Evolutionary conservation across 2,113 vertebrate genomes (phyloP).

Genomic region (Rhinolophus sinicus): DNA sequence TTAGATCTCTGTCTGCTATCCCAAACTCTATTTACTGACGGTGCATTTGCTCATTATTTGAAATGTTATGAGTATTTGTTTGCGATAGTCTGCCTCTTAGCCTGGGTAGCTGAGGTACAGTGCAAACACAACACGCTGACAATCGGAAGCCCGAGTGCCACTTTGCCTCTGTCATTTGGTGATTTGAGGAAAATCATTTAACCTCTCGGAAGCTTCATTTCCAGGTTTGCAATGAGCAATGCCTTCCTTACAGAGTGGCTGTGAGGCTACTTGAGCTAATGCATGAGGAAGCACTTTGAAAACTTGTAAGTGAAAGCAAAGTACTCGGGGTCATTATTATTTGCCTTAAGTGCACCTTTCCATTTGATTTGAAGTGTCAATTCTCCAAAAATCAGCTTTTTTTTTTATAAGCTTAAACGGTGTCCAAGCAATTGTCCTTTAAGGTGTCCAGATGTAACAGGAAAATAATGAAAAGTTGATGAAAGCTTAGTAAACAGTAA

Average conservation of each 20-base stretch:
- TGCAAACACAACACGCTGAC: background rate
- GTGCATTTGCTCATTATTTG: background rate
- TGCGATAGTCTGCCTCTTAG: background rate
- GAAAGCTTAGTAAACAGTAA: background rate
- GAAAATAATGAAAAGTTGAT: background rate
- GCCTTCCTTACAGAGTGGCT: background rate
- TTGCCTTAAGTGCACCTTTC: background rate
- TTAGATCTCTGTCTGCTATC: background rate
- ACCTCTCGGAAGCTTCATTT: background rate
- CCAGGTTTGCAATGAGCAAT: background rate
- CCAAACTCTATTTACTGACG: background rate
- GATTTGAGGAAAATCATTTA: background rate
- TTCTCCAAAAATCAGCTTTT: background rate
- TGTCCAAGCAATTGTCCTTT: background rate
- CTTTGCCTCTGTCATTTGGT: background rate
- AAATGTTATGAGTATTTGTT: background rate
- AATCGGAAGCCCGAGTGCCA: background rate
- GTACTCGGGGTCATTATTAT: background rate
- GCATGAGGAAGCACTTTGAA: background rate
- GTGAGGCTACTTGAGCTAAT: background rate
- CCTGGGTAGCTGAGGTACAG: background rate
- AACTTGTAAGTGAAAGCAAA: background rate
- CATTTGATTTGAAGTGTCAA: background rate
- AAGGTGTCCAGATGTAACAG: background rate
- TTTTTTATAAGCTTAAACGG: background rate